Evolutionary conservation across 2,888 invertebrate species (phyloP).

Genomic region (Hetaerina titia): DNA sequence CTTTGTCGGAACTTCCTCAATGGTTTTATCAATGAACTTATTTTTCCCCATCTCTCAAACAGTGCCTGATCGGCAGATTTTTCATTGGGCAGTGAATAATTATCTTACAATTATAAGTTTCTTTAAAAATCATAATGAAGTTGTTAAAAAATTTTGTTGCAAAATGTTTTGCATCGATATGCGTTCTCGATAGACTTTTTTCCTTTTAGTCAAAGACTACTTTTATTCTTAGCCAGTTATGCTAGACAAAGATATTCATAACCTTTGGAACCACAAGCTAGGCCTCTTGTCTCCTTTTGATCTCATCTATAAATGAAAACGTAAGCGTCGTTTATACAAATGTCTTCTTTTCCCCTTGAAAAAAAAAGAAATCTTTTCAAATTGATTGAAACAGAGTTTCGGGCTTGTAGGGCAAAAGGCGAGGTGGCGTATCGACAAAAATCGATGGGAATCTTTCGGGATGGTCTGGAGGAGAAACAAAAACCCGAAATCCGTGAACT

Average conservation of each 20-base stretch:
- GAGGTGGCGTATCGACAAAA: neutral
- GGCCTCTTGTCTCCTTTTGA: conserved; percentile 23
- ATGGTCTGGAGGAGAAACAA: neutral
- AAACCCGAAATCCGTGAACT: neutral
- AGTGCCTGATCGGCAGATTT: no score
- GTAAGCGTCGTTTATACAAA: neutral
- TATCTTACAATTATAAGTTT: no score
- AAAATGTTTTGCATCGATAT: no score
- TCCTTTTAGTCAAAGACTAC: no score
- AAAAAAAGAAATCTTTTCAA: neutral
- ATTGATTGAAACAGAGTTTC: neutral
- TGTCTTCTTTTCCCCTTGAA: neutral
- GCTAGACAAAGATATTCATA: neutral
- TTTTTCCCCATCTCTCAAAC: no score
- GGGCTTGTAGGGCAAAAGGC: neutral
- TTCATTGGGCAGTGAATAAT: no score
- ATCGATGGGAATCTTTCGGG: neutral
- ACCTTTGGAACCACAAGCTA: neutral
- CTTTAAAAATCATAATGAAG: no score
- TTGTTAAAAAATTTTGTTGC: no score
- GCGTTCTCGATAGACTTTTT: no score
- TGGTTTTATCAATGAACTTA: no score
- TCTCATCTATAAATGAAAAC: neutral
- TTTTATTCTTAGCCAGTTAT: no score
- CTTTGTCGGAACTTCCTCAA: no score